phyloP scores from a whole-genome alignment of 1,140 invertebrate species.

The Temnothorax longispinosus region DNA sequence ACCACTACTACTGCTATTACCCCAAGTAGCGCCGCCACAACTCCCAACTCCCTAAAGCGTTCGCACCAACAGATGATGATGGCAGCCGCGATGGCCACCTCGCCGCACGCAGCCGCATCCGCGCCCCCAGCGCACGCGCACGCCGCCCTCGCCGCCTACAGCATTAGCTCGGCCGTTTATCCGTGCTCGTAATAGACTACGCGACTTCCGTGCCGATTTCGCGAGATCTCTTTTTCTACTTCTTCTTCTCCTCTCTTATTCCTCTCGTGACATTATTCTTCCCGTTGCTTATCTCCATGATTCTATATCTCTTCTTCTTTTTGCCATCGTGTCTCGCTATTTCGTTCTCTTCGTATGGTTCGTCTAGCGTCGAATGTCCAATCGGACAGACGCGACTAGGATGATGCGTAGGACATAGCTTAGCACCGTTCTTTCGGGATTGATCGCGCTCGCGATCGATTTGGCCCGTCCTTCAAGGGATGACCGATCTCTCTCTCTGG shows the following conservation, averaged over 20 bases:
- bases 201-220: constrained; percentile 73
- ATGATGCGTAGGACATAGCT: background rate
- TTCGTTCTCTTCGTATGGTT: constrained; percentile 3
- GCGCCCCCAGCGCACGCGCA: constrained; percentile 84
- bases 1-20: constrained; percentile 82
- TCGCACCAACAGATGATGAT: constrained; percentile 86
- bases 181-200: constrained; percentile 85
- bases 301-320: constrained; percentile 9
- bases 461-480: background rate
- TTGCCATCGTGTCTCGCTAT: constrained; percentile 3
- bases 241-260: constrained; percentile 9
- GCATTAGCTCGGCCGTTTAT: constrained; percentile 85
- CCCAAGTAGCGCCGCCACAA: constrained; percentile 86
- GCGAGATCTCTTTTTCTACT: constrained; percentile 64
- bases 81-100: constrained; percentile 85
- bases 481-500: background rate
- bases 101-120: constrained; percentile 85
- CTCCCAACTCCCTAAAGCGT: constrained; percentile 87
- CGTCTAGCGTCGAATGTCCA: background rate
- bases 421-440: background rate
- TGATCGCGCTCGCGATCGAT: background rate
- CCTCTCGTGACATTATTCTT: constrained; percentile 24
- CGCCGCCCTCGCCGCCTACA: constrained; percentile 86
- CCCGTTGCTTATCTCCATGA: constrained; percentile 18
- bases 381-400: background rate